Base-by-base conservation (phyloP, 2,797 vertebrate species). In the Lophotriccus pileatus region DNA sequence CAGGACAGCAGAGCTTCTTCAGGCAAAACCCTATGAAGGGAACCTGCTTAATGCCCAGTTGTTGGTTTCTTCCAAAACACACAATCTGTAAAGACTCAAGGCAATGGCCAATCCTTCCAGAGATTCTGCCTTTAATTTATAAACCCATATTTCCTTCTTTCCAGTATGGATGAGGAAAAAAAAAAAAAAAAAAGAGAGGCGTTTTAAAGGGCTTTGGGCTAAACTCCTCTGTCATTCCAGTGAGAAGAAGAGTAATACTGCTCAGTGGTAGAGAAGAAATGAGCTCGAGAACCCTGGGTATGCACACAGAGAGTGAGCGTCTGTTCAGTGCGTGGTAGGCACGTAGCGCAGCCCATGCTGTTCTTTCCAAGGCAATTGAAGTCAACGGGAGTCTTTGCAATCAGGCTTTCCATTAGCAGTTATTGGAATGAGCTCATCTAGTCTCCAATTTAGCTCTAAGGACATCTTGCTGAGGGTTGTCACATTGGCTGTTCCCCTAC, bases 341-440 rank as follows among this genome's bases (percentile, higher is more conserved):
- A 86, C 3, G 1, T n/a, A 86, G 43, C 2, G 0, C 84, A 85
- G 81, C 0, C 8, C 75, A 21, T 16, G 10, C 75, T 90, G 66
- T 14, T 90, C 80, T 86, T 90, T 79, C 74, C 93, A 79, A 87
- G 81, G 83, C 87, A 70, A 68, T 22, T 87, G 60, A 69, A 95
- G 87, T 81, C 94, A 83, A 94, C 6, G 0, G 87, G 92, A 86
- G 62, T 7, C 91, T 91, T 86, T 91, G 87, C 89, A 86, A 90
- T 91, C 82, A 92, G 84, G 58, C 69, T 95, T 92, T 85, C 89
- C 89, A 84, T 92, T 94, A 96, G 85, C 87, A 84, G 59, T 87
- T 92, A 75, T 62, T 91, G 92, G 93, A 93, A 96, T 92, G 87
- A 96, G 89, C 94, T 94, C 94, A 95, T 93, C 93, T 52, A 46